Evolutionary conservation across 2,888 invertebrate genomes (phyloP), one percentile per base, ranked within the genome.

Genomic region (Acanthoscelides obtectus): DNA sequence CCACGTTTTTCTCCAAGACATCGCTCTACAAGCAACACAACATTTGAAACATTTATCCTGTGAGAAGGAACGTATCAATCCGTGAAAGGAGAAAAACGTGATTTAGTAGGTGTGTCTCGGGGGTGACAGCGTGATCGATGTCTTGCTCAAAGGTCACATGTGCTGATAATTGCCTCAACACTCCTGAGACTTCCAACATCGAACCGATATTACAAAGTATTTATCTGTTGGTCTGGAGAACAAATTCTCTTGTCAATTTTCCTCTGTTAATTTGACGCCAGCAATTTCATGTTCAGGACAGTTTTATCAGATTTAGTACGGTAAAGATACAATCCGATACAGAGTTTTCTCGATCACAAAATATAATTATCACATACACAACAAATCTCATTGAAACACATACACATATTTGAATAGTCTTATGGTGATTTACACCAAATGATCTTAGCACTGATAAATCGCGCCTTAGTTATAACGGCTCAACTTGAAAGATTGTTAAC

Each of bases 121-220:
- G 79, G 76, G 75, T 78, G 79, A 77, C 81, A 77, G 77, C 74
- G 80, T 85, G 85, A 85, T 85, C 81, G 84, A 85, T 85, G 83
- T 74, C 77, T 79, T 79, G 79, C 78, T 74, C 80, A 75, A 78
- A 83, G 85, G 85, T 85, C 86, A 81, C 86, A 85, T 85, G 86
- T 85, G 86, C 83, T 85, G 83, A 85, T 86, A 85, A 86, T 86
- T 85, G 85, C 82, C 80, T 68, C 72, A 73, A 80, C 74, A 76
- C 83, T 79, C 82, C 22, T 69, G 81, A 80, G 84, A 78, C 72
- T 78, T 78, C 71, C 72, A 45, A 45, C 45, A 12, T 17, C 12
- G 45, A 45, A 45, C 17, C 45, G 45, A 12, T 45, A 1, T 45
- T 45, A 6, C 45, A 45, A 45, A 45, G 45, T 45, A 45, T 45